Percentiles rank a stretch among this genome's conserved stretches.
Evolutionary conservation across 2,113 vertebrate genomes (phyloP).

Genomic region (Poeciliopsis prolifica): DNA sequence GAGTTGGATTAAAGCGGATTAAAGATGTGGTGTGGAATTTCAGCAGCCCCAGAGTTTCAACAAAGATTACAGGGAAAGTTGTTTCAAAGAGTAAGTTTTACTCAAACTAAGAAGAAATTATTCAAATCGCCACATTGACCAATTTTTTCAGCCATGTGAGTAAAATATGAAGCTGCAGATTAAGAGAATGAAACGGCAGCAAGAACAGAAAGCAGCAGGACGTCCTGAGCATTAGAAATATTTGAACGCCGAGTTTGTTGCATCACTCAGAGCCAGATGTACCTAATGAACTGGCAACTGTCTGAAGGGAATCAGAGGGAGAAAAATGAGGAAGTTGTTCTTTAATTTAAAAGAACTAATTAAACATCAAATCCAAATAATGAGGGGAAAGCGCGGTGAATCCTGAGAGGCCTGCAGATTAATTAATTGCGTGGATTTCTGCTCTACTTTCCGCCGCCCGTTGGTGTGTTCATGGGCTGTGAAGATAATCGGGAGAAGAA

Average conservation of each 20-base stretch:
- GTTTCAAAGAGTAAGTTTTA: background rate
- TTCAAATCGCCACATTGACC: background rate
- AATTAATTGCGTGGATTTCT: slow-evolving; percentile 50
- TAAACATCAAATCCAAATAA: slow-evolving; percentile 63
- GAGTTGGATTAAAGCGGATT: too few relatives aligned
- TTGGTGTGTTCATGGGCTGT: slow-evolving; percentile 4
- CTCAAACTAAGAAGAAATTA: background rate
- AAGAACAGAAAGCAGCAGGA: background rate
- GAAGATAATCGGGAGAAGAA: slow-evolving; percentile 17
- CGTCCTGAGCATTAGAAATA: background rate
- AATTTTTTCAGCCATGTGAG: background rate
- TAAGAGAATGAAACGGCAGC: background rate
- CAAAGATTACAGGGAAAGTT: background rate
- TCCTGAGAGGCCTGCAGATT: slow-evolving; percentile 43
- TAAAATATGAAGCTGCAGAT: background rate
- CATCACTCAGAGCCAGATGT: background rate
- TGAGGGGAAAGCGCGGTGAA: slow-evolving; percentile 18
- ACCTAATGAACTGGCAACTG: slow-evolving; percentile 11
- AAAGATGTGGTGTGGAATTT: background rate
- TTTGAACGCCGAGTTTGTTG: background rate
- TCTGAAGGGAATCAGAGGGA: slow-evolving; percentile 7
- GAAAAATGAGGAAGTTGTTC: slow-evolving; percentile 33
- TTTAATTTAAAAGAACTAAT: slow-evolving; percentile 65
- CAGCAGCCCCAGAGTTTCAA: background rate
- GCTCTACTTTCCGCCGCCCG: slow-evolving; percentile 36